These are phyloP conservation scores for Megaustenia siamemsis DNA, from an alignment of 2,888 invertebrate genomes.

Conservation along the genomic window DNA sequence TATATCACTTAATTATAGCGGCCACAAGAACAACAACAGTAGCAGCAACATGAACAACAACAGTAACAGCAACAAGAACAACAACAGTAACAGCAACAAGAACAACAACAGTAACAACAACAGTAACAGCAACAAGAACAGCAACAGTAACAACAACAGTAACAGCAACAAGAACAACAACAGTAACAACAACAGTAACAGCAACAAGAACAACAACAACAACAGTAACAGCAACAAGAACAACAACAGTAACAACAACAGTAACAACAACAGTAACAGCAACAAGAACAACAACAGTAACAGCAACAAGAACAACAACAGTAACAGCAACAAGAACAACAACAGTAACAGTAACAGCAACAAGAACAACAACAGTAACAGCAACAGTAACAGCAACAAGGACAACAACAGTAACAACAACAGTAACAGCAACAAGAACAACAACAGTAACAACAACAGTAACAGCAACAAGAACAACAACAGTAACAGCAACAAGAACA, in stretches of 20 bases:
- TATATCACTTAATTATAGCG: too few species aligned
- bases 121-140: neutral
- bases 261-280: neutral
- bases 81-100: neutral
- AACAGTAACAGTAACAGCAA: too few species aligned
- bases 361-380: neutral
- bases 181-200: neutral
- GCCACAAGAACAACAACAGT: neutral
- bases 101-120: too few species aligned
- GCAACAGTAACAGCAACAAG: neutral
- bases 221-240: too few species aligned
- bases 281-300: neutral
- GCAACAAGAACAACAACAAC: neutral
- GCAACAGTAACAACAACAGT: neutral
- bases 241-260: too few species aligned
- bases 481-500: neutral
- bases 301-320: neutral
- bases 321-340: neutral
- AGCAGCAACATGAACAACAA: neutral
- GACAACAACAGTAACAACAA: neutral
- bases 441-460: too few species aligned
- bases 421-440: neutral
- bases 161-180: neutral
- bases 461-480: neutral
- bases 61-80: neutral